Evolutionary conservation across 2,113 vertebrate genomes (phyloP), one percentile per base, ranked within the genome.

Genomic region (Ictalurus punctatus): DNA sequence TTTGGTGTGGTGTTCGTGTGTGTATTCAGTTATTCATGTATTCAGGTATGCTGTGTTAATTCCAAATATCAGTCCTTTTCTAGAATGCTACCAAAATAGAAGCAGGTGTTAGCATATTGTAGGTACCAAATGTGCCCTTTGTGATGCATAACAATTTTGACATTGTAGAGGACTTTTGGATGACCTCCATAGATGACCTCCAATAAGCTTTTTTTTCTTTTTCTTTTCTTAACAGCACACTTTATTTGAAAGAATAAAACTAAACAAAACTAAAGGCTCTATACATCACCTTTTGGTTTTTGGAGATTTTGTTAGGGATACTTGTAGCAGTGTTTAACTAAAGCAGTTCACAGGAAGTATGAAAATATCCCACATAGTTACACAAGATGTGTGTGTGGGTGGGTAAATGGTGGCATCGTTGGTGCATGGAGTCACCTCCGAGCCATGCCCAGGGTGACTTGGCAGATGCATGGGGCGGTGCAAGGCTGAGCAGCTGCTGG

Each of bases 401-500:
- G 58, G 58, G 54, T 67, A 84, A 54, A 80, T 83, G 37, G 48
- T 52, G 67, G 48, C 54, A 27, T 34, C 44, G 48, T 37, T 83
- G 84, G 23, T 85, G 27, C 61, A 92, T 63, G 88, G 85, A 92
- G 92, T 94, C 93, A 95, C 93, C 93, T 93, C 89, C 59, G 90
- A 71, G 74, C 81, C 82, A 89, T 87, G 90, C 91, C 86, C 89
- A 91, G 91, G 88, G 91, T 93, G 92, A 94, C 92, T 93, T 95
- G 94, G 92, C 94, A 94, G 93, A 94, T 95, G 94, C 94, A 90
- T 80, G 89, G 87, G 5, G 69, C 78, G 84, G 92, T 82, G 56
- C 84, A 92, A 83, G 84, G 91, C 90, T 90, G 90, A 94, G 92
- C 94, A 95, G 94, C 95, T 95, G 95, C 89, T 92, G 82, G 90